Evolutionary conservation across 2,113 vertebrate genomes (phyloP).

Genomic region (Rhegmatorhina hoffmannsi): DNA sequence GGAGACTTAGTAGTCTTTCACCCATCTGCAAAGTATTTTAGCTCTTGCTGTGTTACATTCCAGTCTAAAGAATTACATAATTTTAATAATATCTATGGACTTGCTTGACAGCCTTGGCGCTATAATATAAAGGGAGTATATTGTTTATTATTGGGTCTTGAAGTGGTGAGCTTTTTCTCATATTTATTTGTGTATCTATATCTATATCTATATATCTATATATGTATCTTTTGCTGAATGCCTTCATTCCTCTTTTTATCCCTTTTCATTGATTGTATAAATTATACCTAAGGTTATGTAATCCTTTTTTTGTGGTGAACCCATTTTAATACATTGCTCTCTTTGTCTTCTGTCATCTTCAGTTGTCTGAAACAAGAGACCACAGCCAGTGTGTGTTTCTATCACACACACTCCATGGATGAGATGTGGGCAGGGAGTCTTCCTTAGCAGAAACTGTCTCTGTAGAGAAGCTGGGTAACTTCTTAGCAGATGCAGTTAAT

Average conservation of each 20-base stretch:
- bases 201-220: too few relatives aligned
- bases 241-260: not conserved
- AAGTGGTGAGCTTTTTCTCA: not conserved
- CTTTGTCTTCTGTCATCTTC: not conserved
- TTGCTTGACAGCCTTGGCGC: not conserved
- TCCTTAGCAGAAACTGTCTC: not conserved
- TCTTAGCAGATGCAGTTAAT: slow-evolving; percentile 33
- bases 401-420: not conserved
- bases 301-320: not conserved
- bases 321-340: not conserved
- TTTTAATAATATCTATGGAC: not conserved
- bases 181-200: not conserved
- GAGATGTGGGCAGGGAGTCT: not conserved
- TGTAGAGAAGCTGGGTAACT: not conserved
- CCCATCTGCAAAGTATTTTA: not conserved
- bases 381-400: not conserved
- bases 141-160: slow-evolving; percentile 9
- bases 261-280: not conserved
- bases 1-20: not conserved
- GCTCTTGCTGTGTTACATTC: not conserved
- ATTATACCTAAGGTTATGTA: not conserved
- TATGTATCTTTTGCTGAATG: not conserved
- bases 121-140: not conserved
- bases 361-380: not conserved
- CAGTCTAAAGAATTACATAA: not conserved